Evolutionary conservation across 2,888 invertebrate species (phyloP).

Genomic region (Drosophila subquinaria): DNA sequence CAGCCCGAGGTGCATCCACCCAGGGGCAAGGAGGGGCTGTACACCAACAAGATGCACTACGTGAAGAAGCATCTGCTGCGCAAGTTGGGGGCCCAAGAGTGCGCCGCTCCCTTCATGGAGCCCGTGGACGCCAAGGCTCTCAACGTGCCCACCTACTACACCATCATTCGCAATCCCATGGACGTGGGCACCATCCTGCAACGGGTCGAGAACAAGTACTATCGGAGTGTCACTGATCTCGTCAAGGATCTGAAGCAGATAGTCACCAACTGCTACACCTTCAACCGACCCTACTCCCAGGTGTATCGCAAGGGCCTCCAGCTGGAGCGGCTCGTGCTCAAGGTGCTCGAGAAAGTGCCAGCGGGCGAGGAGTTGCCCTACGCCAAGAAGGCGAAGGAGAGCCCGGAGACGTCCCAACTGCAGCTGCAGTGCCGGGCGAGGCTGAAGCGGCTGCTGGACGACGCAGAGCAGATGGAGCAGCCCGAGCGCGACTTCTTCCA

Average conservation of each 20-base stretch:
- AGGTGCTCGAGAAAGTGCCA: conserved; percentile 6
- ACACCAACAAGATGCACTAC: conserved; percentile 42
- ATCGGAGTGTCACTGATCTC: conserved; percentile 10
- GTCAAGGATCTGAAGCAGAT: conserved; percentile 15
- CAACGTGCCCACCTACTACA: conserved; percentile 21
- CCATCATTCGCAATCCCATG: conserved; percentile 25
- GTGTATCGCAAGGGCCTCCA: not conserved
- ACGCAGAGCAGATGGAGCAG: not conserved
- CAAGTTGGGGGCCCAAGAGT: not conserved
- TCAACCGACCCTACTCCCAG: not conserved
- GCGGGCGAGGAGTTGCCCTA: not conserved
- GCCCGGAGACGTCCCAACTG: not conserved
- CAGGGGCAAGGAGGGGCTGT: conserved; percentile 2
- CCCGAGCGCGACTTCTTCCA: not conserved
- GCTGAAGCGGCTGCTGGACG: not conserved
- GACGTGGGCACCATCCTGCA: conserved; percentile 22
- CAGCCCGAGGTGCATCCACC: conserved; percentile 32
- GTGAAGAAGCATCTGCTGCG: conserved; percentile 14
- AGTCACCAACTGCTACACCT: conserved; percentile 28
- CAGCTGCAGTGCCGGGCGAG: not conserved
- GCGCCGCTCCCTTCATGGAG: conserved; percentile 16
- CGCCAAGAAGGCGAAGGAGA: not conserved
- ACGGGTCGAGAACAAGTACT: conserved; percentile 22
- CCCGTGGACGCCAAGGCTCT: conserved; percentile 27
- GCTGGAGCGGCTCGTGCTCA: conserved; percentile 10